Evolutionary conservation across 2,888 invertebrate species (phyloP).

Genomic region (Neuroscelio doddi): DNA sequence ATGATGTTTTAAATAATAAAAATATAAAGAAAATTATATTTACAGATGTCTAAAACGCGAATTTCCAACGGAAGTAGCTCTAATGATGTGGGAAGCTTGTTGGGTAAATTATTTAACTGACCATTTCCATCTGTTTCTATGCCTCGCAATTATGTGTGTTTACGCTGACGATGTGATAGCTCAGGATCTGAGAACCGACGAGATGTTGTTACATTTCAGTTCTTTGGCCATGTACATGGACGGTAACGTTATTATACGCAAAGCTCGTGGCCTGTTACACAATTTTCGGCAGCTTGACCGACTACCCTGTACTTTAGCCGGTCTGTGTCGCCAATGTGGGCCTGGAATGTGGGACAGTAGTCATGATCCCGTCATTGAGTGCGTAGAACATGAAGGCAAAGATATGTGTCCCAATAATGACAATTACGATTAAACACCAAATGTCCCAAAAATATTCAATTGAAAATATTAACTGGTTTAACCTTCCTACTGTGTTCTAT

Average conservation of each 20-base stretch:
- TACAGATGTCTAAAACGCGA: conserved; percentile 92
- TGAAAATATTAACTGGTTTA: background rate
- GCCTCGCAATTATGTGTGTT: conserved; percentile 92
- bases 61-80: conserved; percentile 89
- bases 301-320: conserved; percentile 91
- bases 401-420: conserved; percentile 73
- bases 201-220: conserved; percentile 95
- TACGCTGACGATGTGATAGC: conserved; percentile 95
- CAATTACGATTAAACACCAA: conserved; percentile 54
- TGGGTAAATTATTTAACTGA: conserved; percentile 98
- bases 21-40: conserved; percentile 5
- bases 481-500: background rate
- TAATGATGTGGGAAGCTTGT: conserved; percentile 97
- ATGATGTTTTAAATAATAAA: too few relatives aligned
- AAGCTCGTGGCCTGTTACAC: conserved; percentile 92
- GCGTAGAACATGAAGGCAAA: conserved; percentile 77
- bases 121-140: conserved; percentile 96
- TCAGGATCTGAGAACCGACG: conserved; percentile 93
- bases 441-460: background rate
- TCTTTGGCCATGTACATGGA: conserved; percentile 99
- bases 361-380: conserved; percentile 90
- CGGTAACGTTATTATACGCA: conserved; percentile 89
- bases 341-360: conserved; percentile 97
- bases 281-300: conserved; percentile 90
- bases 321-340: conserved; percentile 90